phyloP scores from a whole-genome alignment of 2,113 vertebrate species.

The Rutilus rutilus region DNA sequence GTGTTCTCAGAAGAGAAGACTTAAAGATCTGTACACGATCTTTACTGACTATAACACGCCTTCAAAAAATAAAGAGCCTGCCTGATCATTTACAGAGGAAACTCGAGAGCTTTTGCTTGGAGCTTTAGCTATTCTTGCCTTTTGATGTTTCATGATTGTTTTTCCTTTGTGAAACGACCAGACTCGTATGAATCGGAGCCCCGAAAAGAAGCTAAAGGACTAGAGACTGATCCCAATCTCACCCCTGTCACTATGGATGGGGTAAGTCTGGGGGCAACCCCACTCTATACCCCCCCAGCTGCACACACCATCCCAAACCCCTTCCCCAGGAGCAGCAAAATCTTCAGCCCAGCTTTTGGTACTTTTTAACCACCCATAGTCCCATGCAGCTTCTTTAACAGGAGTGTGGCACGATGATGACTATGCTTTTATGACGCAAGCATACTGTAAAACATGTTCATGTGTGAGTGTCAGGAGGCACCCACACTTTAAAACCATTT shows the following conservation, averaged over 20 bases:
- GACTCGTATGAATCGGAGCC: conserved; percentile 58
- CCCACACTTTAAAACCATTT: not conserved
- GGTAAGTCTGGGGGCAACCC: conserved; percentile 59
- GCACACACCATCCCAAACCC: conserved; percentile 37
- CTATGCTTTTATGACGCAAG: not conserved
- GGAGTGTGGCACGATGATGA: not conserved
- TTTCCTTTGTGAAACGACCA: conserved; percentile 60
- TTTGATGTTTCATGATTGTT: conserved; percentile 57
- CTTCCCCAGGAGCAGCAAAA: conserved; percentile 23
- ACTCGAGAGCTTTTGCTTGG: conserved; percentile 36
- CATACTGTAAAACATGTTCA: not conserved
- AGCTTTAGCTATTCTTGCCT: conserved; percentile 32
- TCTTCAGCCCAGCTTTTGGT: conserved; percentile 18
- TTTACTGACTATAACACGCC: conserved; percentile 44
- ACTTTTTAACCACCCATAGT: conserved; percentile 3
- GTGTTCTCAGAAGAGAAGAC: conserved; percentile 44
- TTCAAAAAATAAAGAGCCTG: conserved; percentile 36
- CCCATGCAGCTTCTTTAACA: conserved; percentile 17
- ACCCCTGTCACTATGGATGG: conserved; percentile 56
- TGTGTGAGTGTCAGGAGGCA: not conserved
- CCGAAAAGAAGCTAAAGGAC: conserved; percentile 58
- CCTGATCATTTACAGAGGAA: conserved; percentile 42
- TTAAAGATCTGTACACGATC: conserved; percentile 49
- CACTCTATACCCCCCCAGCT: conserved; percentile 50
- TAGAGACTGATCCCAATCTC: conserved; percentile 57